phyloP scores from a whole-genome alignment of 2,797 vertebrate species.

The Moxostoma hubbsi region DNA sequence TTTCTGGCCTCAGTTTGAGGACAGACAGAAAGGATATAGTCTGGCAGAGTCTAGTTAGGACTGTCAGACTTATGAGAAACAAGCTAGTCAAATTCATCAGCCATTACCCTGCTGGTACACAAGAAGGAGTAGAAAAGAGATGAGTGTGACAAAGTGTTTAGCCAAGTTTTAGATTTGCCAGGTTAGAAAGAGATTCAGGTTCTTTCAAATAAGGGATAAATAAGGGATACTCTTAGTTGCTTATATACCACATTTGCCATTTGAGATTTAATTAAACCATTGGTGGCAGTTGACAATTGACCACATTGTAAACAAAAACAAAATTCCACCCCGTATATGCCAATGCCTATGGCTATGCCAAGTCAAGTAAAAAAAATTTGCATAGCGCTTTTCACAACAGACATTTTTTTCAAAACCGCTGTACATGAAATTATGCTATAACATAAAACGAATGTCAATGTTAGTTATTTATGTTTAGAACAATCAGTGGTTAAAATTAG shows the following conservation, averaged over 20 bases:
- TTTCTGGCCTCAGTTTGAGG: constrained; percentile 33
- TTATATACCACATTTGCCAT: background rate
- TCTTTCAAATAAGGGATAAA: background rate
- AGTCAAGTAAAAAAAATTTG: too few species aligned
- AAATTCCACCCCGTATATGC: background rate
- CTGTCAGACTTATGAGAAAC: constrained; percentile 41
- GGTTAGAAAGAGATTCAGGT: too few species aligned
- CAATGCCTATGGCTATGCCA: too few species aligned
- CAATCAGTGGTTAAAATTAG: too few species aligned
- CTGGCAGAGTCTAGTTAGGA: constrained; percentile 1
- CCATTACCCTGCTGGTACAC: constrained; percentile 32
- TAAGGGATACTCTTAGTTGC: background rate
- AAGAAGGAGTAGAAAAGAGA: background rate
- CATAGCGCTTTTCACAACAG: too few species aligned
- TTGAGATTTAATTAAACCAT: constrained; percentile 1
- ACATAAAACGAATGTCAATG: too few species aligned
- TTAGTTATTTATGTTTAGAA: too few species aligned
- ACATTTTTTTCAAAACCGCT: too few species aligned
- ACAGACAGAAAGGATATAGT: constrained; percentile 7
- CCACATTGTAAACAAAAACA: background rate
- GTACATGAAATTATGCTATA: too few species aligned
- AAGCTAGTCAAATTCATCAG: constrained; percentile 33
- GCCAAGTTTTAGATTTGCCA: too few species aligned
- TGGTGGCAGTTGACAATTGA: background rate
- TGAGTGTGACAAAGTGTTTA: constrained; percentile 3